phyloP scores from a whole-genome alignment of 2,888 invertebrate genomes.

The Drosophila nr. medialis region DNA sequence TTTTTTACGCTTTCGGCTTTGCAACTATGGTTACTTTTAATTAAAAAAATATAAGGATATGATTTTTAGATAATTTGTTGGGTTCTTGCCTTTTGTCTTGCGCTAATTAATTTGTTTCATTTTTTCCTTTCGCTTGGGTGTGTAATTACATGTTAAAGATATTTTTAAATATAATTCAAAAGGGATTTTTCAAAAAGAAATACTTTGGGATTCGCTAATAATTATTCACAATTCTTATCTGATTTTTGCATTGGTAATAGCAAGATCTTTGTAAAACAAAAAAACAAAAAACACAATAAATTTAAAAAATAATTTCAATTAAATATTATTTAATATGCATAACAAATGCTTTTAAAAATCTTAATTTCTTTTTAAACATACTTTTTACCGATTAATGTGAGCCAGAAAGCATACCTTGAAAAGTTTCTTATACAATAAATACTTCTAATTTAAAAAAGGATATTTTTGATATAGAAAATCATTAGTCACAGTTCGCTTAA shows the following conservation, averaged over 20 bases:
- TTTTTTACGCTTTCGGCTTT: conserved; percentile 40
- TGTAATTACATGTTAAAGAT: conserved; percentile 1
- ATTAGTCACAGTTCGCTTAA: too few species aligned
- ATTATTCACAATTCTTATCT: background rate
- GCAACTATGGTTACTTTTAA: conserved; percentile 74
- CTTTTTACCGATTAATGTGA: too few species aligned
- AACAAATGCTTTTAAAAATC: too few species aligned
- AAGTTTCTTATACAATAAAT: background rate
- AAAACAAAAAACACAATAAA: background rate
- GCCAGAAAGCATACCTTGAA: background rate
- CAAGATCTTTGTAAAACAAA: background rate
- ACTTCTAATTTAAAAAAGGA: background rate
- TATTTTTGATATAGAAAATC: too few species aligned
- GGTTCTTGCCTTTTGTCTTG: conserved; percentile 9
- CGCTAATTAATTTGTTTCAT: conserved; percentile 32
- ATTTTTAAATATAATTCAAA: conserved; percentile 24
- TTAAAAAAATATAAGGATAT: conserved; percentile 56
- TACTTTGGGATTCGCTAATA: background rate
- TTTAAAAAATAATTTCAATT: background rate
- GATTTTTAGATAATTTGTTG: conserved; percentile 29
- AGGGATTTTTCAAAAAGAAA: background rate
- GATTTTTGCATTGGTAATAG: background rate
- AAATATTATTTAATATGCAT: background rate
- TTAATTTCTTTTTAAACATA: too few species aligned
- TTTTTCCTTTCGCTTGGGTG: background rate